Percentiles rank a stretch among this genome's conserved stretches.
Conservation (phyloP, 2,888 invertebrate species). For the Morinoia aosen region DNA sequence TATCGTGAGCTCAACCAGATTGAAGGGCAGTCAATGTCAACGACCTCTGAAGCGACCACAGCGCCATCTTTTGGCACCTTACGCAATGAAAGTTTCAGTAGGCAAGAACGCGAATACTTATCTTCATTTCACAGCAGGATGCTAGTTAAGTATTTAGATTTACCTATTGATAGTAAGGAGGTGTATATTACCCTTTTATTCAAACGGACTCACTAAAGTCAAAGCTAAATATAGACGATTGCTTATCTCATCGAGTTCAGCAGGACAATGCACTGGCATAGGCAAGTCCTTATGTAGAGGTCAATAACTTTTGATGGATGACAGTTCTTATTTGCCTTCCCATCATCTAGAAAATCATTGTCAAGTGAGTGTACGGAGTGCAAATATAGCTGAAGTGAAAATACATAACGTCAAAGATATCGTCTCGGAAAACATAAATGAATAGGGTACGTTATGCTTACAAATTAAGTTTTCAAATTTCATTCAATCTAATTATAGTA, state of each 20-base stretch:
- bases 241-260: neutral
- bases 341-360: neutral
- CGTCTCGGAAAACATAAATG: neutral
- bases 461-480: neutral
- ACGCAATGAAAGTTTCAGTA: neutral
- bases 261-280: neutral
- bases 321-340: neutral
- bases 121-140: neutral
- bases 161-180: neutral
- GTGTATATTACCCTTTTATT: neutral
- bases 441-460: neutral
- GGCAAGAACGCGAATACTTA: neutral
- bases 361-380: neutral
- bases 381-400: neutral
- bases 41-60: neutral
- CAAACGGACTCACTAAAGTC: neutral
- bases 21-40: conserved; percentile 39
- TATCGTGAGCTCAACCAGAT: conserved; percentile 18
- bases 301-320: neutral
- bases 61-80: conserved; percentile 18
- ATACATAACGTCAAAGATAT: neutral
- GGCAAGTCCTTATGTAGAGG: neutral
- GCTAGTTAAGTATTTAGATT: neutral
- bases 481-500: neutral
- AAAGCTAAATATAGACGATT: neutral